Conservation (phyloP, 2,113 vertebrate genomes). For the Perccottus glenii region DNA sequence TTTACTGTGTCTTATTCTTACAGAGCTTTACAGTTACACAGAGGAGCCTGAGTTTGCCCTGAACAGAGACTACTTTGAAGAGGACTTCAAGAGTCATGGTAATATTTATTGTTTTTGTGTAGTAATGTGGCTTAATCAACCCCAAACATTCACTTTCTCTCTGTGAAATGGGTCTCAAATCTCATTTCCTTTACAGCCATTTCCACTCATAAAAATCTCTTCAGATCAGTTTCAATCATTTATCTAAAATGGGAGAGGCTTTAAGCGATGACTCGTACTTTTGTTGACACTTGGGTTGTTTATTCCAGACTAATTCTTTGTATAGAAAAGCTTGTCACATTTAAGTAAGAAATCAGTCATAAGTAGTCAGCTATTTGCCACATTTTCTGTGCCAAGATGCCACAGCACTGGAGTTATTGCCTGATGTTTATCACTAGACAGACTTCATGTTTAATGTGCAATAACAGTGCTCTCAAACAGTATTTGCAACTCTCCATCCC, state of each 20-base stretch:
- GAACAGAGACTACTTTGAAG: conserved; percentile 93
- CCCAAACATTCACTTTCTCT: background rate
- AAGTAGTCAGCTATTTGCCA: background rate
- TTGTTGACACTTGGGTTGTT: no score
- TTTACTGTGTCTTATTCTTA: conserved; percentile 1
- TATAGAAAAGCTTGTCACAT: background rate
- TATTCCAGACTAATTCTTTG: background rate
- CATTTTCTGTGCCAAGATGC: background rate
- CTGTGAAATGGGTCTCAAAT: no score
- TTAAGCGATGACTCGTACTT: no score
- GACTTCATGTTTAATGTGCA: no score
- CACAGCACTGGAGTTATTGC: no score
- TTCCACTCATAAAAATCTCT: no score
- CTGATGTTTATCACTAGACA: no score
- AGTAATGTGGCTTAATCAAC: background rate
- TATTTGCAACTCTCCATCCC: no score
- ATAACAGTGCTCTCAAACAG: background rate
- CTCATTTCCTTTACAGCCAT: no score
- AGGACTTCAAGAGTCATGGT: conserved; percentile 93
- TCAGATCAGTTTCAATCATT: no score
- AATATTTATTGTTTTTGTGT: conserved; percentile 13
- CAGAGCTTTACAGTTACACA: conserved; percentile 98
- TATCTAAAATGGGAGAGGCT: no score
- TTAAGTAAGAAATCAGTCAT: conserved; percentile 2
- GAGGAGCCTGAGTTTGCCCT: conserved; percentile 91